Conservation (phyloP, 2,113 vertebrate genomes). For the Pituophis catenifer region DNA sequence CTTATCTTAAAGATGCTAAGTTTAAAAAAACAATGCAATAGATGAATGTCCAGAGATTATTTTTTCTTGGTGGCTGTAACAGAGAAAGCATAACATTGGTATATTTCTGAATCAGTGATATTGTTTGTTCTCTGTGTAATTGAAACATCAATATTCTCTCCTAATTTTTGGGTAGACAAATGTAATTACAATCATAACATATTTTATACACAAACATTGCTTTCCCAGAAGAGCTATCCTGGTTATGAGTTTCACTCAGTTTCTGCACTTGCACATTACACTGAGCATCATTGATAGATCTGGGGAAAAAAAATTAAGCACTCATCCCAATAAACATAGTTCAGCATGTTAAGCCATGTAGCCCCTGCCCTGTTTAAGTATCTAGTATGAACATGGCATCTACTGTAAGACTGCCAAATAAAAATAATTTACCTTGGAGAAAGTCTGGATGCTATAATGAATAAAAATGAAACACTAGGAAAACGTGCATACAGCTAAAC, state of each 20-base stretch:
- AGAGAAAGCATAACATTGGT: background rate
- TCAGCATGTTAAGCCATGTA: background rate
- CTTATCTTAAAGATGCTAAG: background rate
- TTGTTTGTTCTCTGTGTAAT: background rate
- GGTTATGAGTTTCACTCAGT: background rate
- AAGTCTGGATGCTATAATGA: background rate
- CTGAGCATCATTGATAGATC: background rate
- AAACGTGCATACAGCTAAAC: fast-evolving
- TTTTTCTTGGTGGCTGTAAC: background rate
- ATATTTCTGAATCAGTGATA: background rate
- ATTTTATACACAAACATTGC: background rate
- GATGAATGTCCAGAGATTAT: background rate
- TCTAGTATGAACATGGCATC: background rate
- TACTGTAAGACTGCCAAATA: background rate
- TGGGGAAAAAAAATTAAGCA: background rate
- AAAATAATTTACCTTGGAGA: background rate
- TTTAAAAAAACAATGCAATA: background rate
- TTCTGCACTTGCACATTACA: background rate
- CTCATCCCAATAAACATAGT: background rate
- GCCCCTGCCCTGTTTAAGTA: background rate
- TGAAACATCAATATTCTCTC: background rate
- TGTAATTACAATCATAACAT: background rate
- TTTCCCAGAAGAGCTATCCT: background rate
- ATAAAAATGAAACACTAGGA: slow-evolving; percentile 10
- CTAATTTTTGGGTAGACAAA: background rate